These are phyloP conservation scores for Trypoxylus dichotomus DNA, from an alignment of 1,140 invertebrate genomes.

Conservation along the genomic window DNA sequence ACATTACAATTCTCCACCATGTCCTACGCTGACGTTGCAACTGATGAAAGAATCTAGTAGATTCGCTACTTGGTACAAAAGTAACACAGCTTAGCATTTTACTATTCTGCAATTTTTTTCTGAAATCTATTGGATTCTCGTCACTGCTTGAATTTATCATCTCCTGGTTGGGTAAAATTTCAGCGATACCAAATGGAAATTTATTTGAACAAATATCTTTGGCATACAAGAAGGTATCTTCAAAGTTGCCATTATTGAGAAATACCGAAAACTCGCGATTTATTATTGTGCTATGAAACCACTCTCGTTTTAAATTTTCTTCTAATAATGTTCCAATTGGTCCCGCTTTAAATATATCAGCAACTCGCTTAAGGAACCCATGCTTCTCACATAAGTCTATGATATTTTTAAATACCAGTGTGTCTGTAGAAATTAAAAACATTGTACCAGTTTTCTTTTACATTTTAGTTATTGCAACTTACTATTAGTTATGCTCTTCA, in stretches of 20 bases:
- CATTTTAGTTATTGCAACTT: slow-evolving; percentile 40
- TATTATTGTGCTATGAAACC: slow-evolving; percentile 59
- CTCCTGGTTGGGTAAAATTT: slow-evolving; percentile 47
- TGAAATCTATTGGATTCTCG: neutral
- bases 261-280: slow-evolving; percentile 59
- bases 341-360: slow-evolving; percentile 53
- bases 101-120: slow-evolving; percentile 35
- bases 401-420: slow-evolving; percentile 45
- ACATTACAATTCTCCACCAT: slow-evolving; percentile 75
- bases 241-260: slow-evolving; percentile 44
- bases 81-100: slow-evolving; percentile 43
- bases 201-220: slow-evolving; percentile 46
- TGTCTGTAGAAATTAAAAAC: neutral
- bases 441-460: slow-evolving; percentile 16
- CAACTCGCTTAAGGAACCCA: slow-evolving; percentile 48
- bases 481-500: slow-evolving; percentile 50
- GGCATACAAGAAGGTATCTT: slow-evolving; percentile 50
- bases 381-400: slow-evolving; percentile 52
- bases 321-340: slow-evolving; percentile 58
- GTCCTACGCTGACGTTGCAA: slow-evolving; percentile 74
- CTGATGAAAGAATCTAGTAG: slow-evolving; percentile 64
- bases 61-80: slow-evolving; percentile 51
- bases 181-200: slow-evolving; percentile 60
- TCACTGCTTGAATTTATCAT: slow-evolving; percentile 34
- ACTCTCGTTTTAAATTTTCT: slow-evolving; percentile 61